Evolutionary conservation across 1,140 invertebrate genomes (phyloP).

Genomic region (Eupeodes corollae): DNA sequence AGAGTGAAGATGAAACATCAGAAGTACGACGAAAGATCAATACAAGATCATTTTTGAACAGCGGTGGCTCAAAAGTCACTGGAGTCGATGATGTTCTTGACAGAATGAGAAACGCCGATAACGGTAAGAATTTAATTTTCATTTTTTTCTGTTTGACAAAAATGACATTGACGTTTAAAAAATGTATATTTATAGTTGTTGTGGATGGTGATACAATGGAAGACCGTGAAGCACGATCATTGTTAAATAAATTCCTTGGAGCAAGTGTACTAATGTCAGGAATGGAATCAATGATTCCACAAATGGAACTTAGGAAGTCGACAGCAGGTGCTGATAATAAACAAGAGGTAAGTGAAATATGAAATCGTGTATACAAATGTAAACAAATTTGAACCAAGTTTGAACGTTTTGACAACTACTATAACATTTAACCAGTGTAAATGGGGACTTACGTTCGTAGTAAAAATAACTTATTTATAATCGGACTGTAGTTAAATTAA

Average conservation of each 20-base stretch:
- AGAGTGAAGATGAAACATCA: constrained; percentile 25
- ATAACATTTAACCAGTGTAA: no score
- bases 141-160: neutral
- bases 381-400: no score
- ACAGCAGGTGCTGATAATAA: neutral
- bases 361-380: no score
- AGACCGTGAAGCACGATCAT: constrained; percentile 55
- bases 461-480: no score
- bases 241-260: constrained; percentile 68
- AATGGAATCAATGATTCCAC: constrained; percentile 27
- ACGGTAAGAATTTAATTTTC: constrained; percentile 39
- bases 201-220: constrained; percentile 49
- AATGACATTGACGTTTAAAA: neutral
- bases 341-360: neutral
- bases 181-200: constrained; percentile 37
- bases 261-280: constrained; percentile 61
- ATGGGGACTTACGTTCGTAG: no score
- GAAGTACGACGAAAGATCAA: constrained; percentile 25
- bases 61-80: constrained; percentile 49
- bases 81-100: constrained; percentile 60
- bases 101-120: constrained; percentile 60
- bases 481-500: no score
- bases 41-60: constrained; percentile 51
- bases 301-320: neutral
- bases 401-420: no score